phyloP scores from a whole-genome alignment of 2,888 invertebrate genomes.

The Noctua fimbriata region DNA sequence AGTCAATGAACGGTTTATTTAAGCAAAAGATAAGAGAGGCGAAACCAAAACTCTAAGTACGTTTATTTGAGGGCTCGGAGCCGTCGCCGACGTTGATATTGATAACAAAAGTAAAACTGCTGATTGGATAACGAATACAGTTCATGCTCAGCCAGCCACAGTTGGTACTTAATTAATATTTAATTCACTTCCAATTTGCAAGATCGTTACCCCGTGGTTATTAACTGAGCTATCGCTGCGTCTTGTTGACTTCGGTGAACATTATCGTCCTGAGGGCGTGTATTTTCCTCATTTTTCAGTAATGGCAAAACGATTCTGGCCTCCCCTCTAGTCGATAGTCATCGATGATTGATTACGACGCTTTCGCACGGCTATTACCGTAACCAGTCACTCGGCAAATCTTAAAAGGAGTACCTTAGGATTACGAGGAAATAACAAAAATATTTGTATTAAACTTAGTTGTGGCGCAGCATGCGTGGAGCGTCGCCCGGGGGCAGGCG shows the following conservation, averaged over 20 bases:
- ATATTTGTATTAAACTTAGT: slow-evolving; percentile 24
- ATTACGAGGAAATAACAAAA: slow-evolving; percentile 67
- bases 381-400: slow-evolving; percentile 77
- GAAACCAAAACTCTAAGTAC: slow-evolving; percentile 43
- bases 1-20: slow-evolving; percentile 60
- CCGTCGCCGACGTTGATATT: slow-evolving; percentile 23
- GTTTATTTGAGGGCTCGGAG: slow-evolving; percentile 50
- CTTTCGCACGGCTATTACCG: slow-evolving; percentile 75
- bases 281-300: slow-evolving; percentile 75
- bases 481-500: not conserved
- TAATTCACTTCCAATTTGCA: slow-evolving; percentile 63
- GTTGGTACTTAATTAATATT: slow-evolving; percentile 56
- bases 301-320: slow-evolving; percentile 73
- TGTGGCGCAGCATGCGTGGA: not conserved
- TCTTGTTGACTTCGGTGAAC: slow-evolving; percentile 67
- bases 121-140: slow-evolving; percentile 53
- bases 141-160: slow-evolving; percentile 40
- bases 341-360: slow-evolving; percentile 79
- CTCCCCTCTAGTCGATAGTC: slow-evolving; percentile 74
- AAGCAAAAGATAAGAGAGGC: slow-evolving; percentile 52
- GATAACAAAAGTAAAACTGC: slow-evolving; percentile 55
- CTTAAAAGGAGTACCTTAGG: slow-evolving; percentile 72
- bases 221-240: slow-evolving; percentile 58
- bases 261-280: slow-evolving; percentile 69
- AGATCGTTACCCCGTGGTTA: slow-evolving; percentile 58